A percentile compares a stretch with the other conserved stretches of the same genome.
Conservation (phyloP, 2,113 vertebrate genomes). For the Gasterosteus aculeatus region DNA sequence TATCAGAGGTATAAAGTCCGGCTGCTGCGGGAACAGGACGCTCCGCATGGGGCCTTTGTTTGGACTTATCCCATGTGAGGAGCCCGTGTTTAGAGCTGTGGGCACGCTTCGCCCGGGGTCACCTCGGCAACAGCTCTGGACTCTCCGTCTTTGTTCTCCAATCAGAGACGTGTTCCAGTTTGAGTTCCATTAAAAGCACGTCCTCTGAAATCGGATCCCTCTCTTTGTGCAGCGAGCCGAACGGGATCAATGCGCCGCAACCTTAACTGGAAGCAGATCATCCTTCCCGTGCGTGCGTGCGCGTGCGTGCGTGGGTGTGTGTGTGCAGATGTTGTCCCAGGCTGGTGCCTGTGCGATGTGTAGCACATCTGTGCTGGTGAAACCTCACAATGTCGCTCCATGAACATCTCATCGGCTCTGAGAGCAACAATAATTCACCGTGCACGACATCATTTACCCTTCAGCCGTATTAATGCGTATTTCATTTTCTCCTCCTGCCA, state of each 20-base stretch:
- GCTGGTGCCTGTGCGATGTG: constrained; percentile 27
- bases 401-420: constrained; percentile 26
- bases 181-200: constrained; percentile 82
- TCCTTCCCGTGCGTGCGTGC: constrained; percentile 27
- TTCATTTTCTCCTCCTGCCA: constrained; percentile 57
- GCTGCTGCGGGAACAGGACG: constrained; percentile 56
- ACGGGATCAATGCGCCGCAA: constrained; percentile 65
- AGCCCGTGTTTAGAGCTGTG: constrained; percentile 67
- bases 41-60: constrained; percentile 59
- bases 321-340: constrained; percentile 34
- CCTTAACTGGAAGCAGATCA: constrained; percentile 81
- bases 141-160: constrained; percentile 77
- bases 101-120: constrained; percentile 55
- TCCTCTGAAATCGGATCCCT: constrained; percentile 76
- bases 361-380: constrained; percentile 43
- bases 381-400: constrained; percentile 50
- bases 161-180: constrained; percentile 78
- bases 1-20: constrained; percentile 27
- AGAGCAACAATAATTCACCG: constrained; percentile 48
- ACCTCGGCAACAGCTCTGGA: constrained; percentile 64
- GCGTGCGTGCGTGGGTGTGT: constrained; percentile 18
- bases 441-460: constrained; percentile 71
- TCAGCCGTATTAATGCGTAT: constrained; percentile 69
- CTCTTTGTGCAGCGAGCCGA: constrained; percentile 65
- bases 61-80: constrained; percentile 57